Evolutionary conservation across 2,888 invertebrate species (phyloP), one percentile per base, ranked within the genome.

Genomic region (Cinara cedri): DNA sequence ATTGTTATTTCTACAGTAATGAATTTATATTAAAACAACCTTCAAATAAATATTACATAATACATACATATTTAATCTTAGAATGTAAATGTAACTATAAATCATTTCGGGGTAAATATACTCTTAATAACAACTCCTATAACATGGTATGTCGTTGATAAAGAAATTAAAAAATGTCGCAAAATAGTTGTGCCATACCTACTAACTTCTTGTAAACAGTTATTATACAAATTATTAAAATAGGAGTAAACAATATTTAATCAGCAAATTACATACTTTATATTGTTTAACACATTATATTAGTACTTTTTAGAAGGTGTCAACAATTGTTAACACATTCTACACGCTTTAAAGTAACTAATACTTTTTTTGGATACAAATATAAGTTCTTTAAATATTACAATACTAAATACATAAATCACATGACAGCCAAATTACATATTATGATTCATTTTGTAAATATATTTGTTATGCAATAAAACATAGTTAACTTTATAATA

Each of bases 161-260:
- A 46, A 68, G 21, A 24, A 46, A 49, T 66, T 68, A 34, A 57
- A 68, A 54, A 71, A 75, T 42, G 55, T 11, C n/a, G 65, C 19
- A 66, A 55, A 66, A 19, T 26, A 26, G 49, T 76, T 76, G 46
- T 57, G 57, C 49, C 66, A 76, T 76, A 72, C 34, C 14, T 34
- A 72, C 19, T 44, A 55, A n/a, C 42, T 42, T 21, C 57, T 76
- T 21, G 66, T 66, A 76, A 76, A 75, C 55, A 75, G 51, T 57
- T 68, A 16, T 66, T 42, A 26, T 26, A 55, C 14, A 49, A 55
- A n/a, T n/a, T n/a, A n/a, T n/a, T n/a, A n/a, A n/a, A n/a, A 57
- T 49, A 76, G 57, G 66, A 76, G 76, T 76, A 76, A 76, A 76
- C 76, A 76, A 26, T 51, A 51, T 72, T 72, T 62, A 49, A 60